Evolutionary conservation across 1,140 invertebrate genomes (phyloP), one percentile per base, ranked within the genome.

Genomic region (Polypedilum vanderplanki): DNA sequence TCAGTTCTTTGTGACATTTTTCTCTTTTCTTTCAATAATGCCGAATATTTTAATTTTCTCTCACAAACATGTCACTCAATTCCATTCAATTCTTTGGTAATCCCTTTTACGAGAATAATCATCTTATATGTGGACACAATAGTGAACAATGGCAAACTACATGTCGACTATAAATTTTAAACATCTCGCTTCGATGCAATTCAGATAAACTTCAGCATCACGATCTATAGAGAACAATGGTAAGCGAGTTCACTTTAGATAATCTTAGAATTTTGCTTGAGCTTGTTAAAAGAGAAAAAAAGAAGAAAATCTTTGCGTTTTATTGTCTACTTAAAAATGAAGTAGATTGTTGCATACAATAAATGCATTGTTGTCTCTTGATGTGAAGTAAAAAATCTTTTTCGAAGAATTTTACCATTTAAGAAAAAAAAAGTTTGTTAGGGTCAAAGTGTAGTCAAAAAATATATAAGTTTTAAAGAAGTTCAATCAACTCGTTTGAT

Each of bases 61-160:
- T 57, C 46, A 57, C 12, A 57, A 57, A 57, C 10, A 57, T 57
- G 46, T 57, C 46, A 57, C 46, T n/a, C 12, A 57, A 57, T 57
- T n/a, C 46, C 9, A 12, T 57, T 57, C 12, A 57, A 15, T 57
- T 46, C n/a, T 12, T 12, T n/a, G 9, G n/a, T 57, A 57, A 57
- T 57, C 46, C 46, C 46, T 57, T 57, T n/a, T 12, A 57, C 46
- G n/a, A 57, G 12, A 57, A 57, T 57, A 57, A 57, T 57, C 46
- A 57, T 57, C 46, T 57, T 57, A 57, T 57, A 15, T 57, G 12
- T 57, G 12, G 0, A 8, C 41, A 46, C 15, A 57, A 57, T n/a
- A 15, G n/a, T 57, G n/a, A n/a, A n/a, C 46, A 57, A n/a, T 57
- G 4, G 41, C 8, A 2, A 46, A 8, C n/a, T 57, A n/a, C 46